Evolutionary conservation across 2,888 invertebrate species (phyloP).

Genomic region (Conomelus anceps): DNA sequence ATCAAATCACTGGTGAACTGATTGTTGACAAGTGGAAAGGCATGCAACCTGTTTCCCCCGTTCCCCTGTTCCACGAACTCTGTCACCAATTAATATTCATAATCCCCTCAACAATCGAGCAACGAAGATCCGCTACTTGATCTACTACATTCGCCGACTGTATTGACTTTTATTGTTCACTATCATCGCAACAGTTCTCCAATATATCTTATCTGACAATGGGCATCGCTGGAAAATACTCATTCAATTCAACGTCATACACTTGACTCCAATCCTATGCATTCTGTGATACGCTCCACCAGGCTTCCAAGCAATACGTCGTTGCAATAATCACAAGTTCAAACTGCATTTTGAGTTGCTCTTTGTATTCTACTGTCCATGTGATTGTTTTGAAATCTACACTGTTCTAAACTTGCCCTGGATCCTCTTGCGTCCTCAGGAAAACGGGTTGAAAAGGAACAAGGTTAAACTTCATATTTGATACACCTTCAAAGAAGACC

Average conservation of each 20-base stretch:
- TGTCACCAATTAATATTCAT: background rate
- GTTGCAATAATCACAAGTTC: background rate
- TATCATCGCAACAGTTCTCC: background rate
- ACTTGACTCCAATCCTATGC: background rate
- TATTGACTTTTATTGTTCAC: background rate
- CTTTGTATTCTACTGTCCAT: background rate
- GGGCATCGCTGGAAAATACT: background rate
- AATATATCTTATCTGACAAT: background rate
- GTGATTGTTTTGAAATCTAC: background rate
- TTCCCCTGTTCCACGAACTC: background rate
- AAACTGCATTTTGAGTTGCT: background rate
- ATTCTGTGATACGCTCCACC: background rate
- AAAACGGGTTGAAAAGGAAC: too few relatives aligned
- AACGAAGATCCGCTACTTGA: background rate
- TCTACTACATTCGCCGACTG: background rate
- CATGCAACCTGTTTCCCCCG: too few relatives aligned
- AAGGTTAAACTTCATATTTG: too few relatives aligned
- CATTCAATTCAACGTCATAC: background rate
- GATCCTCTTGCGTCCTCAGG: background rate
- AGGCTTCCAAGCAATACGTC: background rate
- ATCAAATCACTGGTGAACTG: background rate
- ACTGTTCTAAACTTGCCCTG: background rate
- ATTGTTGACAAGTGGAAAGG: background rate
- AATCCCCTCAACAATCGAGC: background rate
- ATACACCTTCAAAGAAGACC: too few relatives aligned